phyloP scores from a whole-genome alignment of 2,113 vertebrate species.

The Psilopsiagon aymara region DNA sequence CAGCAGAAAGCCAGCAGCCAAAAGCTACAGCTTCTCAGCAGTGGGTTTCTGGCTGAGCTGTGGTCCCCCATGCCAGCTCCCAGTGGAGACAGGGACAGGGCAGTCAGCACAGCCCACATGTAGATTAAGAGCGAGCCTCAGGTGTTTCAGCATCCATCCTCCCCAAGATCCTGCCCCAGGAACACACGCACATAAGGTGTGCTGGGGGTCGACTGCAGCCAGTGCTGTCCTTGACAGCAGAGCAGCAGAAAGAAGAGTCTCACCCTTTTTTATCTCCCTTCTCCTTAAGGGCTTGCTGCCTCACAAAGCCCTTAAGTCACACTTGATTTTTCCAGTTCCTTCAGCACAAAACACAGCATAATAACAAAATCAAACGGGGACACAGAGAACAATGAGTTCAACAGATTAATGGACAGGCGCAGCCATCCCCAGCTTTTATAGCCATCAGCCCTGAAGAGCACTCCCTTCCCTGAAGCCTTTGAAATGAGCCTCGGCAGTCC shows the following conservation, averaged over 20 bases:
- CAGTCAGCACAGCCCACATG: background rate
- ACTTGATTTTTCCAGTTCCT: constrained; percentile 57
- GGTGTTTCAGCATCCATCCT: background rate
- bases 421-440: constrained; percentile 63
- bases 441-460: constrained; percentile 64
- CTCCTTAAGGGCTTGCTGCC: constrained; percentile 22
- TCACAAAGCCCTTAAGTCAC: constrained; percentile 58
- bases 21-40: background rate
- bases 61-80: background rate
- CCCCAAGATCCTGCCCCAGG: background rate
- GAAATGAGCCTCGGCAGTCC: constrained; percentile 65
- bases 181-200: background rate
- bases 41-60: background rate
- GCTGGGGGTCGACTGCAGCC: background rate
- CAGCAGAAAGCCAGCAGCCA: background rate
- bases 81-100: background rate
- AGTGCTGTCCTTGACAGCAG: background rate
- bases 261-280: background rate
- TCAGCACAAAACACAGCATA: constrained; percentile 38
- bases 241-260: background rate
- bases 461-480: constrained; percentile 52
- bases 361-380: constrained; percentile 61
- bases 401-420: constrained; percentile 57
- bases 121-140: background rate
- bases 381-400: constrained; percentile 48